Evolutionary conservation across 2,797 vertebrate genomes (phyloP), one percentile per base, ranked within the genome.

Genomic region (Chrysocyon brachyurus): DNA sequence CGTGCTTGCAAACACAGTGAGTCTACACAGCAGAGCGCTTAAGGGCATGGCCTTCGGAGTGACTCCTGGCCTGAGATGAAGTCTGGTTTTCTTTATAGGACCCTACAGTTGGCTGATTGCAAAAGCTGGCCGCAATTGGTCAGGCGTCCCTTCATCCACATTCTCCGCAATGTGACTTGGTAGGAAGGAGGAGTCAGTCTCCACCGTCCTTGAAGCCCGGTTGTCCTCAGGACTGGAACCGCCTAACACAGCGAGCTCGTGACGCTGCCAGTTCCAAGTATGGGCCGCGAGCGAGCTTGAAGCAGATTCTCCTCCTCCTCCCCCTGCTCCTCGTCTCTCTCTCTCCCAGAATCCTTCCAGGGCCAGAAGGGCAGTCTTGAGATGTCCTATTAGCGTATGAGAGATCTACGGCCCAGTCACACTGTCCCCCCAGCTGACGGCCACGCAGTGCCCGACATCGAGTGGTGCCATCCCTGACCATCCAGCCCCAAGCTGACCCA

Each of bases 321-420:
- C 14, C 52, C 4, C 22, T 15, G 17, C 8, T n/a, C 36, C 15
- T 16, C 11, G 10, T 31, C 0, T 17, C 16, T 4, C 5, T 28
- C 78, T 6, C 26, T 11, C 1, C 12, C 15, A 33, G 57, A 87
- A 81, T 31, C 15, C 49, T 40, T 33, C 26, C 46, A 33, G 21
- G 36, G 3, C 4, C 17, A 3, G 14, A 28, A 36, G 6, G 22
- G 5, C 12, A 84, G 49, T 5, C 9, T 17, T 56, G 2, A 9
- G 14, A 3, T 78, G 57, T 10, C 33, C 75, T 49, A 3, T 24
- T 33, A 70, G 3, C 19, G 28, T 52, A 70, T 85, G 12, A 73
- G 22, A 49, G 46, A 33, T 8, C 4, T 1, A 6, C 1, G 6
- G 3, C 16, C 49, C 0, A 0, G 24, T 79, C n/a, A 86, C 12